Percentiles rank a stretch among this genome's conserved stretches.
phyloP scores from a whole-genome alignment of 92 coral and sea anemone genomes.

The Siderastrea siderea region DNA sequence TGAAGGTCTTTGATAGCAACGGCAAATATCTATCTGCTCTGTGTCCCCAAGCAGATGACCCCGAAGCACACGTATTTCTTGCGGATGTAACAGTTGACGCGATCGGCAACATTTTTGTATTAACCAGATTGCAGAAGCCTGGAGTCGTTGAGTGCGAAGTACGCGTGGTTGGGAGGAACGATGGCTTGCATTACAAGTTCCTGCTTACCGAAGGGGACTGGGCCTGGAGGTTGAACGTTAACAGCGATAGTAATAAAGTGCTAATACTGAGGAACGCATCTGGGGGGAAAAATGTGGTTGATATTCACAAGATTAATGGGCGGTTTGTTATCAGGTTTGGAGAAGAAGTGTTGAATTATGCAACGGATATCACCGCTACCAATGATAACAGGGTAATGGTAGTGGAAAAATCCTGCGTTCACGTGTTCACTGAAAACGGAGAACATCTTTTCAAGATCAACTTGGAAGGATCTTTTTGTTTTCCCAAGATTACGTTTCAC shows the following conservation, averaged over 20 bases:
- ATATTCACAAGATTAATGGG: not conserved
- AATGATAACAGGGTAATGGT: not conserved
- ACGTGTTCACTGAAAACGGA: not conserved
- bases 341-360: not conserved
- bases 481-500: not conserved
- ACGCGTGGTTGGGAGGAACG: not conserved
- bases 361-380: not conserved
- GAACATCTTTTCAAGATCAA: not conserved
- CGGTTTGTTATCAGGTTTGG: not conserved
- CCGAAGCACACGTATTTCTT: not conserved
- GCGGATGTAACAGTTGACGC: not conserved
- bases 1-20: not conserved
- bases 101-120: not conserved
- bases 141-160: not conserved
- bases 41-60: not conserved
- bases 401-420: not conserved
- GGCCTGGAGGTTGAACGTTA: not conserved
- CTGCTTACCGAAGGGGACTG: not conserved
- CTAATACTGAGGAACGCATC: not conserved
- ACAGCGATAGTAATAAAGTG: not conserved
- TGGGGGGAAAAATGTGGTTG: not conserved
- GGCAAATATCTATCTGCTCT: not conserved
- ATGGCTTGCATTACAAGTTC: not conserved
- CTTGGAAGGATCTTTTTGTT: not conserved
- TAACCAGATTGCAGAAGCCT: not conserved